These are phyloP conservation scores for Ianthella basta DNA, from an alignment of 37 sponge, comb jelly and placozoan species.

Conservation along the genomic window DNA sequence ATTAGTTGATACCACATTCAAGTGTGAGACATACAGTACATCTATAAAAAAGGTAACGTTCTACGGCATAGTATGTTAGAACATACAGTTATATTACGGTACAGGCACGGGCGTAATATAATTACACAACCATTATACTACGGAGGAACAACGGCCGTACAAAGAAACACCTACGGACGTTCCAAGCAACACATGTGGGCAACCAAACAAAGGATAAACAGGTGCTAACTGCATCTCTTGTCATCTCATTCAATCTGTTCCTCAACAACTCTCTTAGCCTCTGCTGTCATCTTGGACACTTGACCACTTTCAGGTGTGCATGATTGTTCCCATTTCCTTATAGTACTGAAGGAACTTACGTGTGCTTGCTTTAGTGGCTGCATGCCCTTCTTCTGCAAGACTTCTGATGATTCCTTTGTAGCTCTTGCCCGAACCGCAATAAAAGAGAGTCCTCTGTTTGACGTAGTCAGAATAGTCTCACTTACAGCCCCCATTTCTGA, in stretches of 20 bases:
- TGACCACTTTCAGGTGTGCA: neutral
- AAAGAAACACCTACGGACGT: neutral
- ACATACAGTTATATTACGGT: neutral
- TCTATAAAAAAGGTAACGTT: neutral
- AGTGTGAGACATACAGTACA: neutral
- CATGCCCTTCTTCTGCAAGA: neutral
- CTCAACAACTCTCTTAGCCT: neutral
- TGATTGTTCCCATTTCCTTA: neutral
- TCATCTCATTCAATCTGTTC: neutral
- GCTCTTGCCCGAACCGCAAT: neutral
- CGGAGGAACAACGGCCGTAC: neutral
- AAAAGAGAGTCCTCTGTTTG: constrained; percentile 11
- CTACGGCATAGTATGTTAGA: too few species aligned
- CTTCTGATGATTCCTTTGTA: neutral
- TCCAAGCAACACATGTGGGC: neutral
- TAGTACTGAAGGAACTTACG: neutral
- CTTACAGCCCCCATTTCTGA: too few species aligned
- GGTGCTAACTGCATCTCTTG: neutral
- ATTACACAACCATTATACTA: neutral
- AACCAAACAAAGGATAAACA: neutral
- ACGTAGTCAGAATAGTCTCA: neutral
- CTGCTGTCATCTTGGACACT: neutral
- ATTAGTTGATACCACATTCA: too few species aligned
- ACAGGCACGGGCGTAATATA: neutral
- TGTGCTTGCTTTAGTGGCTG: neutral